Base-by-base conservation (phyloP, 2,888 invertebrate genomes). In the Standfussiana lucernea region DNA sequence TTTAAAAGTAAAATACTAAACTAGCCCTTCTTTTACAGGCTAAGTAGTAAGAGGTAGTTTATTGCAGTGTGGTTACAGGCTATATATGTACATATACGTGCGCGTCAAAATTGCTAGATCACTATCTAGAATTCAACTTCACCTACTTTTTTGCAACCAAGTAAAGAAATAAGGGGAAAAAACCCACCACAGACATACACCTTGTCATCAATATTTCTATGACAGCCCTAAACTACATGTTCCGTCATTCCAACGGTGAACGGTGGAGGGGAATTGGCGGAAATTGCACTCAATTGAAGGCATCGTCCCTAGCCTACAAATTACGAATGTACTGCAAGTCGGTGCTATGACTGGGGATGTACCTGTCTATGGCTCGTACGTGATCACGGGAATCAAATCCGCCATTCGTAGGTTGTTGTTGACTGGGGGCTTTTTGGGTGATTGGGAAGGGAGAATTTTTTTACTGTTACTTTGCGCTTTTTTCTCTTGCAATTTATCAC, bases 261-360 rank as follows among this genome's bases (percentile, higher is more conserved):
- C 86, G 82, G 82, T 84, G 80, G 84, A 80, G 84, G 84, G 92
- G 89, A 90, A 92, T 90, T 86, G 87, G 77, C 90, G 92, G 93
- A 93, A 93, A 93, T 93, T 93, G 92, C 91, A 90, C 92, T 91
- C 90, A 91, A 93, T 93, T 92, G 93, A 90, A 90, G 90, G 90
- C 90, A 88, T 86, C 87, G 88, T 88, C 85, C 88, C 88, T 82
- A 86, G 91, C 90, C 90, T 90, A 89, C 89, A 90, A 90, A 92
- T 92, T 89, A 91, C 90, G 80, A 83, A 80, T 85, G 85, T 79
- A 81, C 73, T 79, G 82, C 73, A 82, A 84, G 83, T 84, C 10
- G 79, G 50, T 64, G 70, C 65, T 82, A 68, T 66, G 64, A 68
- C 74, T 75, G 42, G 56, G 18, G 53, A 21, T 65, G 65, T 71